Percentiles rank a stretch among this genome's conserved stretches.
phyloP scores from a whole-genome alignment of 2,888 invertebrate species.

The Palloptera scutellata region DNA sequence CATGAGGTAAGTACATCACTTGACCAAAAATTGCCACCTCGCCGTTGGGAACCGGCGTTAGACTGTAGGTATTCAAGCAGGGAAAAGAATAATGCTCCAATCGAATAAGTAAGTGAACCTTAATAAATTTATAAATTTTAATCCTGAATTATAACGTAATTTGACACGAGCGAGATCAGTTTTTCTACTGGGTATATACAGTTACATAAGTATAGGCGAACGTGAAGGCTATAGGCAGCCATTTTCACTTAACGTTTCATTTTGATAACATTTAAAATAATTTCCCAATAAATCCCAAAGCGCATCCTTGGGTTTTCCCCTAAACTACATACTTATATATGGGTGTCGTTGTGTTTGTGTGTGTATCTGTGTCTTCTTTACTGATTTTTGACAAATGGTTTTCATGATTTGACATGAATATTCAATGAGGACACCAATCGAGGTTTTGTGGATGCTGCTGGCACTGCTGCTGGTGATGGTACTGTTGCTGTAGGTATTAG shows the following conservation, averaged over 20 bases:
- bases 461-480: background rate
- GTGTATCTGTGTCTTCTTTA: conserved; percentile 16
- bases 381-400: conserved; percentile 33
- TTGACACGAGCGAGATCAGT: too few species aligned
- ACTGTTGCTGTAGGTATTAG: background rate
- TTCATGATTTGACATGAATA: conserved; percentile 31
- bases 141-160: too few species aligned
- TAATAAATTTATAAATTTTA: too few species aligned
- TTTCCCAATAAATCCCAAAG: conserved; percentile 6
- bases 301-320: conserved; percentile 1
- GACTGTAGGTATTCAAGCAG: too few species aligned
- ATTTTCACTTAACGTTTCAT: background rate
- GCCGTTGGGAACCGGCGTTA: too few species aligned
- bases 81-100: too few species aligned
- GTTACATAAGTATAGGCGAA: too few species aligned
- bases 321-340: background rate
- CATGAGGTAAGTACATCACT: too few species aligned
- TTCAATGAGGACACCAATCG: conserved; percentile 11
- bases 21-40: too few species aligned
- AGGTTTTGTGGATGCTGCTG: background rate
- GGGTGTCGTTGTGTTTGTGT: conserved; percentile 17
- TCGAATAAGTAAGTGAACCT: too few species aligned
- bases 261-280: conserved; percentile 24
- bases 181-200: too few species aligned
- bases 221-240: too few species aligned